Base-by-base conservation (phyloP, 2,888 invertebrate genomes). In the Trissolcus brochymenae region DNA sequence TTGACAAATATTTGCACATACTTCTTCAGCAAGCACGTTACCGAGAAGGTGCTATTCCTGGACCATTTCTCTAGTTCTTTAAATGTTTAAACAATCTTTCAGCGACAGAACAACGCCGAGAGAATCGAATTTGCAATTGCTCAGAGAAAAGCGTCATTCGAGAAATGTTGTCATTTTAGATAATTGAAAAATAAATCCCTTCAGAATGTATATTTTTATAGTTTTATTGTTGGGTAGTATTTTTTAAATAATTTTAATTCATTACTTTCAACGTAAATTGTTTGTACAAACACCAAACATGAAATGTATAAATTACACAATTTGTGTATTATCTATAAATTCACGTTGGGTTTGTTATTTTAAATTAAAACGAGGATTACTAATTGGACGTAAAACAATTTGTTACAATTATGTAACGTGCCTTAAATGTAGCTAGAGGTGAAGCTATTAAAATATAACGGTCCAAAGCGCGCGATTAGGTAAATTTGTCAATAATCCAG, bases 381-480 rank as follows among this genome's bases (percentile, higher is more conserved):
- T 40, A 51, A 17, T 49, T 57, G 17, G 49, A 3, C 49, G 11
- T 4, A 13, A 19, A 50, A 25, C 51, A 46, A 74, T 74, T 64
- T 43, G 75, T 75, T 64, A 68, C 13, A 51, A 62, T 59, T 68
- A 64, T 55, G 9, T 11, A n/a, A 59, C 19, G 17, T 25, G 51
- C 60, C 65, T 70, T 76, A 71, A 76, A 66, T 76, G 71, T 57
- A 57, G 53, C 56, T 49, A 50, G 66, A 71, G 70, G 64, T 71
- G 71, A 76, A 72, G 72, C 67, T 72, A 76, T 72, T 59, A 67
- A 72, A 72, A 59, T 76, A 72, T 77, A 72, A 67, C 68, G 72
- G 59, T 68, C 64, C 68, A 55, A 57, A 55, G 49, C 76, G 62
- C 55, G 54, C 76, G 72, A 77, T 77, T 72, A 77, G 72, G 59